Evolutionary conservation across 2,113 vertebrate genomes (phyloP), one percentile per base, ranked within the genome.

Genomic region (Lagopus leucura): DNA sequence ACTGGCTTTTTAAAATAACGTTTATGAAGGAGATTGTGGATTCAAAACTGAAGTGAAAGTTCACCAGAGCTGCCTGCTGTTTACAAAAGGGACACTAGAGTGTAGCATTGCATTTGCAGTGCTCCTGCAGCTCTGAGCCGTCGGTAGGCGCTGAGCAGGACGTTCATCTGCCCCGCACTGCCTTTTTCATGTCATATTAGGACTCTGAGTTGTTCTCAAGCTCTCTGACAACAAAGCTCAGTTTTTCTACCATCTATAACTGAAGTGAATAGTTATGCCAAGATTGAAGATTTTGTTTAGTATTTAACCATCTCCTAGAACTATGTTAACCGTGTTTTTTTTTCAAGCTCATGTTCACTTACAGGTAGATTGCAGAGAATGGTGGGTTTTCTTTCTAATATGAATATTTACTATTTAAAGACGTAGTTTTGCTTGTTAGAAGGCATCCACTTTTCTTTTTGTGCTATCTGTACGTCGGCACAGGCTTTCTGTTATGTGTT

Each of bases 51-150:
- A 57, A 58, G 10, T 50, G 17, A 38, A 25, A 50, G 10, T 15
- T 66, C 1, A 7, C 27, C n/a, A 11, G 71, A 86, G 25, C 11
- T 52, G 10, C n/a, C 60, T 93, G 81, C 81, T 71, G 11, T 87
- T 88, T 74, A 80, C 55, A 70, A 82, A 90, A 85, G 50, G 55
- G 43, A 76, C 97, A 30, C 92, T 86, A 97, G 98, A 97, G 97
- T 45, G 97, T 95, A 97, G 90, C 98, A 52, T 94, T 55, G 88
- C 47, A 88, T 38, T 86, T 86, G 2, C 10, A 76, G 13, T 94
- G 13, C 30, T 65, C 6, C 24, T 11, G 4, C 0, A 27, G 43
- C 36, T 38, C 4, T 7, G 22, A 0, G 1, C 2, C 6, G 2
- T 58, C 13, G 0, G 18, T 18, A 69, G 30, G 24, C 52, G 36